Evolutionary conservation across 2,113 vertebrate species (phyloP).

Genomic region (Microcebus jonahi): DNA sequence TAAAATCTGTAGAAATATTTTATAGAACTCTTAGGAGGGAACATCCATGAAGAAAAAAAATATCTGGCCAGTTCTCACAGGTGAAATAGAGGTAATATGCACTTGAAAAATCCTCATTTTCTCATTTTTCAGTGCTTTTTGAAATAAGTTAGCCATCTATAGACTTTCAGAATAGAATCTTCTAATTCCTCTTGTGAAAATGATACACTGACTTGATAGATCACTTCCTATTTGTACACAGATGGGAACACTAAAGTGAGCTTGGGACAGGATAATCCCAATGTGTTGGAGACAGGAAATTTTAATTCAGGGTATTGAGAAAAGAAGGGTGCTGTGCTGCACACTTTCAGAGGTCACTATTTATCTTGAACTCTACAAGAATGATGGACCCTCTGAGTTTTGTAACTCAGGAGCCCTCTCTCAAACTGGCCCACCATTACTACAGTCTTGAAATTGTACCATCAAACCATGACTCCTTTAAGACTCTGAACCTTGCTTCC

Average conservation of each 20-base stretch:
- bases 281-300: conserved; percentile 16
- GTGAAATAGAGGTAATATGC: not conserved
- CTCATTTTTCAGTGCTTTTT: not conserved
- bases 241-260: not conserved
- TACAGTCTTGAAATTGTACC: not conserved
- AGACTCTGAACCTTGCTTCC: not conserved
- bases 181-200: conserved; percentile 13
- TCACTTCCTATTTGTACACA: conserved; percentile 35
- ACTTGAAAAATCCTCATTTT: conserved; percentile 1
- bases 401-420: too few relatives aligned
- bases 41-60: not conserved
- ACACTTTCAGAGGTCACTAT: not conserved
- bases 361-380: not conserved
- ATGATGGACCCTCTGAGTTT: not conserved
- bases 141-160: not conserved
- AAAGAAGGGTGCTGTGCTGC: not conserved
- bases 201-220: not conserved
- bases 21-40: conserved; percentile 36
- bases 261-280: not conserved
- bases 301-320: not conserved
- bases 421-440: not conserved
- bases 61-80: not conserved
- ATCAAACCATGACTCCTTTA: not conserved
- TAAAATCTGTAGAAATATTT: conserved; percentile 35
- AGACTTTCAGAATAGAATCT: conserved; percentile 52